Evolutionary conservation across 2,797 vertebrate species (phyloP).

Genomic region (Danio tinwini): DNA sequence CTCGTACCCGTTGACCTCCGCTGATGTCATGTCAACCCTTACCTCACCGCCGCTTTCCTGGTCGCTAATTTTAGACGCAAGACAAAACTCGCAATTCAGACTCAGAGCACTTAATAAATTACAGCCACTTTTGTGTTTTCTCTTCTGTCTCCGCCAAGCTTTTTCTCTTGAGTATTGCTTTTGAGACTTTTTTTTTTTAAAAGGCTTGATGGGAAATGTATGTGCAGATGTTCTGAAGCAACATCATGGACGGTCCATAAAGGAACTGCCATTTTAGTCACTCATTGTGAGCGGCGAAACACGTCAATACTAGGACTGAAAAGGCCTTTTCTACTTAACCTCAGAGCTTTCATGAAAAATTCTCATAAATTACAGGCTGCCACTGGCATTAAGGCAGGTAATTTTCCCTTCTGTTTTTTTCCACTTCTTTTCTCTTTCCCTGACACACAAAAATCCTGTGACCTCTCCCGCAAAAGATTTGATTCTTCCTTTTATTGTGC

Average conservation of each 20-base stretch:
- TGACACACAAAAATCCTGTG: conserved; percentile 39
- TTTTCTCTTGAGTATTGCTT: conserved; percentile 3
- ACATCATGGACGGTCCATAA: conserved; percentile 14
- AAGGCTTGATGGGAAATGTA: conserved; percentile 30
- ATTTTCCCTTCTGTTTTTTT: conserved; percentile 53
- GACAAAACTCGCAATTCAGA: conserved; percentile 13
- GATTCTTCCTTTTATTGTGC: conserved; percentile 27
- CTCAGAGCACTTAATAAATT: conserved; percentile 29
- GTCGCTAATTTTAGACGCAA: conserved; percentile 51
- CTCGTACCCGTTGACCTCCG: conserved; percentile 58
- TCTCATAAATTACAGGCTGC: conserved; percentile 57
- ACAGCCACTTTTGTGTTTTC: conserved; percentile 24
- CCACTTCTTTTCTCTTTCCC: conserved; percentile 10
- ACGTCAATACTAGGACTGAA: conserved; percentile 42
- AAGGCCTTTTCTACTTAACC: conserved; percentile 56
- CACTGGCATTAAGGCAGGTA: conserved; percentile 45
- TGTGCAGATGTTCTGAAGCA: conserved; percentile 18
- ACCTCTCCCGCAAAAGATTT: conserved; percentile 47
- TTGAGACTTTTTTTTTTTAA: conserved; percentile 28
- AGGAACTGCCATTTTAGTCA: conserved; percentile 46
- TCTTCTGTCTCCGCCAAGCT: not conserved
- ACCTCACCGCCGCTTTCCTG: conserved; percentile 31
- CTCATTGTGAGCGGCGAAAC: conserved; percentile 44
- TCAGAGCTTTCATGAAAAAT: conserved; percentile 45
- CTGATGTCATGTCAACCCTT: conserved; percentile 58